Percentiles rank a stretch among this genome's conserved stretches.
These are phyloP conservation scores for Argya squamiceps DNA, from an alignment of 2,797 vertebrate species.

Conservation along the genomic window DNA sequence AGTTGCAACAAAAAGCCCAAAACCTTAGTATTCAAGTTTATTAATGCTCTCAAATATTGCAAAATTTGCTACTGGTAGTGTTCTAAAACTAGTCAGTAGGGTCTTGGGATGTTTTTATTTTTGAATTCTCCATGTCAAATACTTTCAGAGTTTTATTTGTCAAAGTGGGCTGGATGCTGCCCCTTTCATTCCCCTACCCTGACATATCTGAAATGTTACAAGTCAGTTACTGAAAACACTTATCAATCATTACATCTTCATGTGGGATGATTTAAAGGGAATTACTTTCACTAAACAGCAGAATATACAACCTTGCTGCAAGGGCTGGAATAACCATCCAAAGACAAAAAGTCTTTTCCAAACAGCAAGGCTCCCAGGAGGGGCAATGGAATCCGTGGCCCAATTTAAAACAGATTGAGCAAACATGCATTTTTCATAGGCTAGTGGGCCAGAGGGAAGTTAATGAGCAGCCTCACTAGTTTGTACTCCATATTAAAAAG, in stretches of 20 bases:
- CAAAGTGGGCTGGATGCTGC: background rate
- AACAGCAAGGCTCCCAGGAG: background rate
- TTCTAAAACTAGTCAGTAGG: background rate
- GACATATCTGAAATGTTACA: background rate
- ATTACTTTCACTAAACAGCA: background rate
- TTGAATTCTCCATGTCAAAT: background rate
- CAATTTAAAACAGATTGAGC: background rate
- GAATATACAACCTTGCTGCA: background rate
- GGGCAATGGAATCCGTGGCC: background rate
- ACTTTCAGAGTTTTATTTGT: background rate
- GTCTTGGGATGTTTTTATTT: background rate
- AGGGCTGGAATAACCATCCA: background rate
- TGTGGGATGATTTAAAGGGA: background rate
- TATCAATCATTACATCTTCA: background rate
- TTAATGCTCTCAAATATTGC: background rate
- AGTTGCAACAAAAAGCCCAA: background rate
- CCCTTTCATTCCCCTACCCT: no score
- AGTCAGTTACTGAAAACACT: background rate
- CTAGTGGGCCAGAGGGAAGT: background rate
- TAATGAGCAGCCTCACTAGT: background rate
- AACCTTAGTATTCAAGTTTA: background rate
- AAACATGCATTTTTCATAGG: background rate
- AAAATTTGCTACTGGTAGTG: background rate
- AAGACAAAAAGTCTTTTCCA: background rate
- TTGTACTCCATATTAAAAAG: background rate